Evolutionary conservation across 2,888 invertebrate species (phyloP).

Genomic region (Rhagium mordax): DNA sequence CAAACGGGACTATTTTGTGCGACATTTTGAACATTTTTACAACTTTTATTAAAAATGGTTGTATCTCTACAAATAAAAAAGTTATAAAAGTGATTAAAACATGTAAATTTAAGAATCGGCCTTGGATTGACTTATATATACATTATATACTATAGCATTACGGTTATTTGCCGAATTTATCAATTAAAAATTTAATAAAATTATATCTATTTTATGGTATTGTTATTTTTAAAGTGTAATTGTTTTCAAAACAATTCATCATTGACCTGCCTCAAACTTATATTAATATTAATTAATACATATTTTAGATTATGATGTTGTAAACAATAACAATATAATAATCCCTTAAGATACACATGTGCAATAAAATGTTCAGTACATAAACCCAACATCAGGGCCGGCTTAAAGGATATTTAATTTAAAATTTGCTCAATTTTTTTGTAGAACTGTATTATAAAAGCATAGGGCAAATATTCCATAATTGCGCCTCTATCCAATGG

Average conservation of each 20-base stretch:
- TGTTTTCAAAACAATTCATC: constrained; percentile 45
- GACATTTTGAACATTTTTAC: too few species aligned
- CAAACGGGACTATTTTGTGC: too few species aligned
- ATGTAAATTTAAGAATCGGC: neutral
- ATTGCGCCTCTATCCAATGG: too few species aligned
- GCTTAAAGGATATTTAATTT: neutral
- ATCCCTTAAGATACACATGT: constrained; percentile 20
- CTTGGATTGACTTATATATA: too few species aligned
- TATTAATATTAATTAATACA: constrained; percentile 29
- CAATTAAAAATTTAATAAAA: neutral
- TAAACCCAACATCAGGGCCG: neutral
- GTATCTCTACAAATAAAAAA: too few species aligned
- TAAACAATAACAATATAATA: constrained; percentile 27
- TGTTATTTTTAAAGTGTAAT: constrained; percentile 38
- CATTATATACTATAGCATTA: too few species aligned
- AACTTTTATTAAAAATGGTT: too few species aligned
- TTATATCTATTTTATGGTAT: constrained; percentile 20
- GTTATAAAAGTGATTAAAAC: too few species aligned
- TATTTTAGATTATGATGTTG: constrained; percentile 23
- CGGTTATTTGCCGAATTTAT: neutral
- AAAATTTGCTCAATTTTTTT: neutral
- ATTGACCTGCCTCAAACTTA: constrained; percentile 32
- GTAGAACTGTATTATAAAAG: too few species aligned
- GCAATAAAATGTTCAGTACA: neutral
- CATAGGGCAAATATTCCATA: too few species aligned